Percentiles rank a stretch among this genome's conserved stretches.
Conservation (phyloP, 2,113 vertebrate genomes). For the Megalops atlanticus region DNA sequence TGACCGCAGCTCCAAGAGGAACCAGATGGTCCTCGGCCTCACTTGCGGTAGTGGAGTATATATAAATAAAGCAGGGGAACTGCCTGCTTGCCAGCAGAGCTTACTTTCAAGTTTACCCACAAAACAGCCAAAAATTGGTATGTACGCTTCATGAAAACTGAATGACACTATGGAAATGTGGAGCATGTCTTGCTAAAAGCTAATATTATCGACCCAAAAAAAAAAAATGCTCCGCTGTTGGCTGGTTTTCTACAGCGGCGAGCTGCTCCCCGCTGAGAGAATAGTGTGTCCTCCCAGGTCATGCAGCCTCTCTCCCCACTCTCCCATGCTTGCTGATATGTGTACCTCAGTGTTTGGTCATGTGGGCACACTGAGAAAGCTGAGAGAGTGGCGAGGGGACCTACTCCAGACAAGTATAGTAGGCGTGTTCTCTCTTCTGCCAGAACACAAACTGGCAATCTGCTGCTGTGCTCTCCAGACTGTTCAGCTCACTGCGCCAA, state of each 20-base stretch:
- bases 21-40: slow-evolving; percentile 64
- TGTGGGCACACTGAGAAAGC: neutral
- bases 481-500: neutral
- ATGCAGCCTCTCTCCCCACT: neutral
- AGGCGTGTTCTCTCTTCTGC: neutral
- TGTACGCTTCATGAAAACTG: slow-evolving; percentile 38
- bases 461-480: neutral
- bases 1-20: slow-evolving; percentile 67
- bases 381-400: neutral
- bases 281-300: neutral
- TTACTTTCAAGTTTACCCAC: slow-evolving; percentile 41
- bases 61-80: slow-evolving; percentile 32
- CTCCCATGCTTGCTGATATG: neutral
- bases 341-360: neutral
- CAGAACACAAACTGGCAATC: slow-evolving; percentile 4
- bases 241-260: neutral
- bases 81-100: slow-evolving; percentile 20
- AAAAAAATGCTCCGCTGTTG: neutral
- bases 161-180: slow-evolving; percentile 30
- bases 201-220: slow-evolving; percentile 14
- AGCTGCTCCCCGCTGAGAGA: neutral
- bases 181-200: slow-evolving; percentile 10
- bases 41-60: slow-evolving; percentile 54
- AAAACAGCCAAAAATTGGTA: slow-evolving; percentile 31
- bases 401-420: slow-evolving; percentile 1